Evolutionary conservation across 2,888 invertebrate genomes (phyloP), one percentile per base, ranked within the genome.

Genomic region (Lithophane semibrunnea): DNA sequence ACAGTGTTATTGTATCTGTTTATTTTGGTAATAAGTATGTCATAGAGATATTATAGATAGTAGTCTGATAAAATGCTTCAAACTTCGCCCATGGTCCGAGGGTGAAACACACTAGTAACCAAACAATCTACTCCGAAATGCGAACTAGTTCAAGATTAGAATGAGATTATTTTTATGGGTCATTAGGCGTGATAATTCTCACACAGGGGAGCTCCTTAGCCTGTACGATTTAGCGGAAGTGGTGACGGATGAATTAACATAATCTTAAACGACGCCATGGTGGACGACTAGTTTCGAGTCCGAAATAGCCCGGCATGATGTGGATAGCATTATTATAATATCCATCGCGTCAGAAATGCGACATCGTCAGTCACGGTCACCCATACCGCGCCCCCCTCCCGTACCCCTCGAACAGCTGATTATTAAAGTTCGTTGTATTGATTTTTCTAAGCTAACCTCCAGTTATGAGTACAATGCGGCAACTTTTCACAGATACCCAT

Each of bases 351-450:
- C 92, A 92, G 91, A 93, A 92, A 90, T 88, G 89, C 87, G 87
- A 91, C 92, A 88, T 90, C 90, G 90, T 88, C 93, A 94, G 91
- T 95, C 95, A 96, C 94, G 96, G 95, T 95, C 96, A 95, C 91
- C 91, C 92, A 93, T 92, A 92, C 93, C 92, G 92, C 94, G 89
- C 92, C 91, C 92, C 91, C 93, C 92, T 88, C 91, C 93, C 94
- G 90, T 93, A 78, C 92, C 92, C 92, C 92, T 86, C 90, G 92
- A 96, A 97, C 97, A 97, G 97, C 97, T 97, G 97, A 97, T 96
- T 96, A 96, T 92, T 93, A 94, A 86, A 91, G 93, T 94, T 95
- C 92, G 92, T 92, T 94, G 95, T 96, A 97, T 97, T 96, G 97
- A 97, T 97, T 97, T 96, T 96, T 94, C 75, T 91, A 91, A 92